Evolutionary conservation across 2,888 invertebrate genomes (phyloP).

Genomic region (Phaedon cochleariae): DNA sequence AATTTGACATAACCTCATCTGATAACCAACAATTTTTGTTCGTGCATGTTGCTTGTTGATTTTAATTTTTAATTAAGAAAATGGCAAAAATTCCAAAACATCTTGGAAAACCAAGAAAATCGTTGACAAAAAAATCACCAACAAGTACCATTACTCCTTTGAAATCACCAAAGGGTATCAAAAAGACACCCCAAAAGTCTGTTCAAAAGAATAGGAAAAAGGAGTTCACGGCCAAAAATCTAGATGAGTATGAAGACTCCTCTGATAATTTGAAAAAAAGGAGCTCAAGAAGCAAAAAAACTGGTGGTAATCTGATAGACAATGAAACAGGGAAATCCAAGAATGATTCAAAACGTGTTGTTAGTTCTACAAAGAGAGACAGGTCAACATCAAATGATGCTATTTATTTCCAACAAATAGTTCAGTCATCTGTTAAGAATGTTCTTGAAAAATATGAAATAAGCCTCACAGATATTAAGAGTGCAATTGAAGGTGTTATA

Average conservation of each 20-base stretch:
- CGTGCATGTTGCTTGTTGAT: no score
- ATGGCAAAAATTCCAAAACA: background rate
- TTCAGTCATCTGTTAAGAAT: background rate
- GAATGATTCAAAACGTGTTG: no score
- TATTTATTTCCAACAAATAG: background rate
- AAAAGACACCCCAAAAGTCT: background rate
- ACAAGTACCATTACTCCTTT: background rate
- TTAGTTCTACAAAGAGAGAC: background rate
- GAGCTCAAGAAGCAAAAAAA: no score
- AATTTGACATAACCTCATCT: no score
- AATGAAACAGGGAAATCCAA: no score
- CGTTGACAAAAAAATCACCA: background rate
- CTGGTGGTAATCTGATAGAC: no score
- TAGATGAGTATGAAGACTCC: no score
- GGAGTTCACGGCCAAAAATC: background rate
- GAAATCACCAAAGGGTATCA: background rate
- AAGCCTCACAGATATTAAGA: background rate
- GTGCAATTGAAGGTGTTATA: constrained; percentile 43
- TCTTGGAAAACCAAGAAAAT: background rate
- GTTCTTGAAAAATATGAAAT: background rate
- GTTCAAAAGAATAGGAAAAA: background rate
- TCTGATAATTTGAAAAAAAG: no score
- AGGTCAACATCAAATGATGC: background rate
- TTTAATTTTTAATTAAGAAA: no score
- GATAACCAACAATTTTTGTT: no score